Conservation (phyloP, 2,888 invertebrate genomes). For the Sinodicranocentrus sp. region DNA sequence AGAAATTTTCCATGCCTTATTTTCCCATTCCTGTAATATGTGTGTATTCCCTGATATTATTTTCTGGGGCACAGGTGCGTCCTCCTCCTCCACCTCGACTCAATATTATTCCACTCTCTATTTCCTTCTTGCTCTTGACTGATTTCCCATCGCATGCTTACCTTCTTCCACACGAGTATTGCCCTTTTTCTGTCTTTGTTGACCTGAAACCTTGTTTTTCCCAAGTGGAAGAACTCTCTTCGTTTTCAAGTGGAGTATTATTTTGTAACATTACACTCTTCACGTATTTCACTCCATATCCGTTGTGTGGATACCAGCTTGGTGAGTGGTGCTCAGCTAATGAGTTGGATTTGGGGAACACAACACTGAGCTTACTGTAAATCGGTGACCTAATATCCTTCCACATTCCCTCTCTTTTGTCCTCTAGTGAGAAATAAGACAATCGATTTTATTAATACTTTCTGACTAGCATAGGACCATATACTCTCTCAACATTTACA, state of each 20-base stretch:
- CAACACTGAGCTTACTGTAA: constrained; percentile 32
- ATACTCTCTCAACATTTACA: no score
- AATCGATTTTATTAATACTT: constrained; percentile 33
- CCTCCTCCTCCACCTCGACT: neutral
- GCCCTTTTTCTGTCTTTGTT: neutral
- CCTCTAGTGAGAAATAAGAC: constrained; percentile 12
- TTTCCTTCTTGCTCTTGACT: constrained; percentile 9
- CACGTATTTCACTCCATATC: no score
- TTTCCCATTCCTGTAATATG: no score
- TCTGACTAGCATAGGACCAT: no score
- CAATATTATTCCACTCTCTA: neutral
- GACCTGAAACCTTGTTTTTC: constrained; percentile 25
- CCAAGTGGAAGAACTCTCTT: no score
- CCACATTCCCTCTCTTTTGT: constrained; percentile 1
- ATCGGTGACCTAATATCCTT: constrained; percentile 46
- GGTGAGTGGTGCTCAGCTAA: no score
- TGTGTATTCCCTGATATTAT: no score
- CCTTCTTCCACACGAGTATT: neutral
- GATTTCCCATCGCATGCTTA: neutral
- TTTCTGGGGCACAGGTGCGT: constrained; percentile 39
- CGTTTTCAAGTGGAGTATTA: no score
- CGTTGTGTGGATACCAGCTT: neutral
- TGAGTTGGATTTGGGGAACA: no score
- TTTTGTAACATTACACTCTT: no score
- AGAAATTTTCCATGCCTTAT: no score